Conservation (phyloP, 2,113 vertebrate genomes). For the Ptychochromis oligacanthus region DNA sequence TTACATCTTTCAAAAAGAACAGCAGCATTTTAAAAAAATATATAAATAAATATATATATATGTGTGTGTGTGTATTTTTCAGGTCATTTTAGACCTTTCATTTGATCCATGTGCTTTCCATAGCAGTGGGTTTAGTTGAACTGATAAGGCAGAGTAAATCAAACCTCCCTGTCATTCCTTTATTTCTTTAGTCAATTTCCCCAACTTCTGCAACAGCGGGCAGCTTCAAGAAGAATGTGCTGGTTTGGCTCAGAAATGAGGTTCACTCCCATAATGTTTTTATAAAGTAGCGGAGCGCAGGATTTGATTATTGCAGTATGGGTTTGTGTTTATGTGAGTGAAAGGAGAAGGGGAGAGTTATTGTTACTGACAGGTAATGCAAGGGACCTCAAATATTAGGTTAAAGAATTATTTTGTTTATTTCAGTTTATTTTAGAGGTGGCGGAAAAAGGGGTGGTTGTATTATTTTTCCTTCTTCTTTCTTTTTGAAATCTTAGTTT, state of each 20-base stretch:
- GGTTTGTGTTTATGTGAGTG: neutral
- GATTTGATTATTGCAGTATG: constrained; percentile 45
- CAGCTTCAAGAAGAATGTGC: constrained; percentile 57
- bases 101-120: neutral
- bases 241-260: constrained; percentile 56
- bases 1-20: neutral
- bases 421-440: too few species aligned
- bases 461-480: neutral
- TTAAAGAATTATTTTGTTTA: neutral
- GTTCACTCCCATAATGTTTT: constrained; percentile 48
- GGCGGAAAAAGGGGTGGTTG: too few species aligned
- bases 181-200: neutral
- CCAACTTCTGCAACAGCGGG: constrained; percentile 15
- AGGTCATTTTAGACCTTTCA: neutral
- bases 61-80: too few species aligned
- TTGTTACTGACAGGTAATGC: neutral
- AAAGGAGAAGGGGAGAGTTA: neutral
- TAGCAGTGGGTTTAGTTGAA: constrained; percentile 2
- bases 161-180: neutral
- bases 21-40: too few species aligned
- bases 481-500: neutral
- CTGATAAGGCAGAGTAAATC: constrained; percentile 33
- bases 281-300: constrained; percentile 26
- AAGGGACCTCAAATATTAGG: neutral
- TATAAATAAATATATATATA: too few species aligned